Conservation (phyloP, 2,888 invertebrate species). For the Colletes collaris region DNA sequence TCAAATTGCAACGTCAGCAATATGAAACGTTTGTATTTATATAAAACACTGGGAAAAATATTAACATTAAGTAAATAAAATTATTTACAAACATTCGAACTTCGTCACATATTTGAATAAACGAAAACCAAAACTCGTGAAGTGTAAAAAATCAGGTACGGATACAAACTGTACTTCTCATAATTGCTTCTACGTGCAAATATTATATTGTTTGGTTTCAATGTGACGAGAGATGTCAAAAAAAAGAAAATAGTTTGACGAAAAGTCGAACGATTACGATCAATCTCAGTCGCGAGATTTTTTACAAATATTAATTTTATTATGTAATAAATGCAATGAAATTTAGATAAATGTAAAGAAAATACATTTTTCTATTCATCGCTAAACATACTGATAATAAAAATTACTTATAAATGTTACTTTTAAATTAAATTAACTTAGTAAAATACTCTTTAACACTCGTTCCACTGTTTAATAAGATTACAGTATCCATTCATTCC, state of each 20-base stretch:
- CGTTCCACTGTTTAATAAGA: too few species aligned
- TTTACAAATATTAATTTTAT: background rate
- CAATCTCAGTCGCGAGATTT: background rate
- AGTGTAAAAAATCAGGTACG: conserved; percentile 43
- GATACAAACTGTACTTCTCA: conserved; percentile 14
- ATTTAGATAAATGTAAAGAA: background rate
- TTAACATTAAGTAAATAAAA: conserved; percentile 3
- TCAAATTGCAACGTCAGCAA: conserved; percentile 18
- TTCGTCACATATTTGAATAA: conserved; percentile 8
- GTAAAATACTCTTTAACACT: too few species aligned
- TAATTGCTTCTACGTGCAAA: conserved; percentile 1
- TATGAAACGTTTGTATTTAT: conserved; percentile 1
- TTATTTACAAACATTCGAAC: conserved; percentile 41
- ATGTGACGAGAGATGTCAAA: conserved; percentile 3
- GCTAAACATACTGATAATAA: too few species aligned
- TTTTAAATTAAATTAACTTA: too few species aligned
- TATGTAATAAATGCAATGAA: background rate
- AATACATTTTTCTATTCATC: too few species aligned
- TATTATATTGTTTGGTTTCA: conserved; percentile 4
- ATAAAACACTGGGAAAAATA: background rate
- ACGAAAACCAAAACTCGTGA: background rate
- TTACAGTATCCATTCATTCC: too few species aligned
- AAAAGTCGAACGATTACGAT: conserved; percentile 3
- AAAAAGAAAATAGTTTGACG: conserved; percentile 2
- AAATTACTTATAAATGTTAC: too few species aligned